These are phyloP conservation scores for Archilochus colubris DNA, from an alignment of 2,113 vertebrate genomes.

Conservation along the genomic window DNA sequence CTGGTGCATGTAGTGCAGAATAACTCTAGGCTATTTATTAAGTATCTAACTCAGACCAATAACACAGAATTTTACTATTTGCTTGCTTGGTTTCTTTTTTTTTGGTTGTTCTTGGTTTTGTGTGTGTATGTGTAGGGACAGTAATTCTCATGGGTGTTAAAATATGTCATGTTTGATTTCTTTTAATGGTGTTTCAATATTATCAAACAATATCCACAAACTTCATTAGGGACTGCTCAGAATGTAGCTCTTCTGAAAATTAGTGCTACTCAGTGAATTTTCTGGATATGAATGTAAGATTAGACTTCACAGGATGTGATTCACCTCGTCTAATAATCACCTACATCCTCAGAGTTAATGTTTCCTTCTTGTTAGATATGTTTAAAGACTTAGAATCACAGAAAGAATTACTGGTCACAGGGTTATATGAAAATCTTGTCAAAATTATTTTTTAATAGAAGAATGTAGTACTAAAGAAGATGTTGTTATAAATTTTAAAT, in stretches of 20 bases:
- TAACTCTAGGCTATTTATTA: background rate
- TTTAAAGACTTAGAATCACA: background rate
- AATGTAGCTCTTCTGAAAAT: background rate
- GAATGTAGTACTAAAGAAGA: background rate
- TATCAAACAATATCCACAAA: background rate
- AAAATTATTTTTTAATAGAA: background rate
- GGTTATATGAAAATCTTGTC: background rate
- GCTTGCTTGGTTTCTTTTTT: rapidly evolving
- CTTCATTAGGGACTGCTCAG: background rate
- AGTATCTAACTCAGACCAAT: background rate
- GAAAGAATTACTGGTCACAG: background rate
- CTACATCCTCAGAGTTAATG: background rate
- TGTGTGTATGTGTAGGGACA: background rate
- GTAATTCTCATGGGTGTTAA: background rate
- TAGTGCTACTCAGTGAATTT: background rate
- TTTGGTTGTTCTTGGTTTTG: rapidly evolving
- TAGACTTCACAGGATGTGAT: background rate
- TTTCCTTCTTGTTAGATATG: background rate
- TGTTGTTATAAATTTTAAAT: background rate
- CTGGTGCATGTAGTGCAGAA: background rate
- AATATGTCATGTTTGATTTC: background rate
- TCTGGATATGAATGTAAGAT: background rate
- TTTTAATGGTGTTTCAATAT: background rate
- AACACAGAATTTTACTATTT: background rate
- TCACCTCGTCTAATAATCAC: background rate